Evolutionary conservation across 1,140 invertebrate genomes (phyloP), one percentile per base, ranked within the genome.

Genomic region (Nixonia krombeini): DNA sequence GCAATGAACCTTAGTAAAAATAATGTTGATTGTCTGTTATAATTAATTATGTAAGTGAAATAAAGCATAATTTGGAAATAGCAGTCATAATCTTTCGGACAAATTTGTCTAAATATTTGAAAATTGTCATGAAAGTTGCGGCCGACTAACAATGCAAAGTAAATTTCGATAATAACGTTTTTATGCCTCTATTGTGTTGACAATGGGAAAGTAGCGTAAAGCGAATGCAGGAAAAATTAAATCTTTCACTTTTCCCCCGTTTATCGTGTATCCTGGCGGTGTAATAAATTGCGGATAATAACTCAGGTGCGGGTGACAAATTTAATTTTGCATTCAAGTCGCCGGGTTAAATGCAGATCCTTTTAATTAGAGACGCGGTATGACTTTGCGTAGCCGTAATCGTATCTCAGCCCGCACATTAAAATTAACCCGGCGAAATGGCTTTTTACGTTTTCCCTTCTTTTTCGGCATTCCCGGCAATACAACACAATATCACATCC

Each of bases 241-340:
- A 49, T 37, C 44, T 35, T 35, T 18, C 28, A 46, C 16, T 58
- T 58, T 47, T 44, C 26, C 8, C 35, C 37, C 40, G 40, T 50
- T 58, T 58, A 58, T 50, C 55, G 46, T 45, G 16, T 50, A 58
- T 58, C 45, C 45, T 58, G 44, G 10, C 17, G 44, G 53, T 42
- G 46, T 57, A 57, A 57, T 57, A 57, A 49, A 58, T 49, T 50
- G 55, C 55, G 55, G 55, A 50, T 58, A 58, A 58, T 58, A 58
- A 58, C 46, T 58, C 55, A 50, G 47, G 56, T 45, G 47, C 56
- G 41, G 47, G 56, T 50, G 38, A 59, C 56, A 59, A 59, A 59
- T 59, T 59, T 59, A 59, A 59, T 59, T 59, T 50, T 45, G 31
- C 55, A 58, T 58, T 58, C 45, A 58, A 58, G 55, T 58, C 46